Conservation (phyloP, 2,113 vertebrate species). For the Ancistrus triradiatus region DNA sequence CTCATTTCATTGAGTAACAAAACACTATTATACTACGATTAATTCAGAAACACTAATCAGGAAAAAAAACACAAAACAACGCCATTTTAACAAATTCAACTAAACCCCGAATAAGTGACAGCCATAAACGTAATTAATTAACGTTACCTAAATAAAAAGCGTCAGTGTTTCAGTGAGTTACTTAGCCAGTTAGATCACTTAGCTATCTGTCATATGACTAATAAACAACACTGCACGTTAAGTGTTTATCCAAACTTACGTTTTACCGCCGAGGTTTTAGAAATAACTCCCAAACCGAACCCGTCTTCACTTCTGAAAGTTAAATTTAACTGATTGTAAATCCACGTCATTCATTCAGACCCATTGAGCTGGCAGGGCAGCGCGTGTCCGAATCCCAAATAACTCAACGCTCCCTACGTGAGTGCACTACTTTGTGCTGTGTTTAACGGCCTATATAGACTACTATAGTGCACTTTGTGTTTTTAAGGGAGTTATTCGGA, state of each 20-base stretch:
- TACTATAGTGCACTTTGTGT: neutral
- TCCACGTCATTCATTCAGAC: slow-evolving; percentile 69
- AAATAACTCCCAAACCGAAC: neutral
- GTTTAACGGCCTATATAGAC: no score
- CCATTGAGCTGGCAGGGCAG: slow-evolving; percentile 19
- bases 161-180: no score
- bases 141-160: no score
- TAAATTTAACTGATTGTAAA: slow-evolving; percentile 53
- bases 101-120: neutral
- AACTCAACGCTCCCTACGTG: no score
- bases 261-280: neutral
- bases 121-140: no score
- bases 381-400: neutral
- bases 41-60: neutral
- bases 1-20: no score
- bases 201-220: neutral
- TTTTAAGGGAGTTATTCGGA: neutral
- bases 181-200: slow-evolving; percentile 1
- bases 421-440: neutral
- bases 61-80: neutral
- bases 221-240: neutral
- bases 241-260: neutral
- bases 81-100: neutral
- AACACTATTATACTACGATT: neutral
- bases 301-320: neutral